A percentile compares a stretch with the other conserved stretches of the same genome.
Evolutionary conservation across 2,113 vertebrate genomes (phyloP).

Genomic region (Geococcyx californianus): DNA sequence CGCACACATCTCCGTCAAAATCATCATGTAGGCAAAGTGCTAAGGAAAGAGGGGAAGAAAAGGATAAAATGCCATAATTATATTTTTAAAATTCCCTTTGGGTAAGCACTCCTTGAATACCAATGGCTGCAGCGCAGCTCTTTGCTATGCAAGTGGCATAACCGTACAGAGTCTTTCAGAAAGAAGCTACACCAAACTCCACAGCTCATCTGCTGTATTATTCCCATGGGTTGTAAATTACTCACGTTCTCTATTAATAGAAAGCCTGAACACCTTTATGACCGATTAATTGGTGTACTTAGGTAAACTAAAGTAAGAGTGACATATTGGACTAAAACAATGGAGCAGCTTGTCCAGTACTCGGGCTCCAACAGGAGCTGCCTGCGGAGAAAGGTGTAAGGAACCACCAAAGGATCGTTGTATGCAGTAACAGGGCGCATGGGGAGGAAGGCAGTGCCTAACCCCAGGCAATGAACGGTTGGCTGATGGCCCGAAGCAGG

Average conservation of each 20-base stretch:
- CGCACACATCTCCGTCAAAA: background rate
- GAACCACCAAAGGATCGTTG: background rate
- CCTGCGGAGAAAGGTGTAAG: background rate
- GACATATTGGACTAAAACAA: background rate
- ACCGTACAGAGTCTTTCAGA: background rate
- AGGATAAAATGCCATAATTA: background rate
- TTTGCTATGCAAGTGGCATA: background rate
- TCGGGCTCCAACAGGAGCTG: background rate
- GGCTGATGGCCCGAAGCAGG: slow-evolving; percentile 8
- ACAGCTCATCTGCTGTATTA: background rate
- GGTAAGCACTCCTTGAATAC: background rate
- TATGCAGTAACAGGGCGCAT: background rate
- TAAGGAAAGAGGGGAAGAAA: background rate
- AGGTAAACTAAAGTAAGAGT: background rate
- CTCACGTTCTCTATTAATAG: background rate
- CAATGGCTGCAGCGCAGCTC: background rate
- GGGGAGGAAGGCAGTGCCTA: slow-evolving; percentile 5
- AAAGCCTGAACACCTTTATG: background rate
- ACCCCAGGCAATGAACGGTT: background rate
- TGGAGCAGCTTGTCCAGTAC: background rate
- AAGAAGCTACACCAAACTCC: background rate
- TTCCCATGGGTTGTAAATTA: background rate
- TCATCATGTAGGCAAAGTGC: background rate
- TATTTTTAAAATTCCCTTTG: background rate
- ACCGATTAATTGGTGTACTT: background rate